Evolutionary conservation across 53 echinoderm and acorn worm genomes (phyloP).

Genomic region (Hippasteria phrygiana): DNA sequence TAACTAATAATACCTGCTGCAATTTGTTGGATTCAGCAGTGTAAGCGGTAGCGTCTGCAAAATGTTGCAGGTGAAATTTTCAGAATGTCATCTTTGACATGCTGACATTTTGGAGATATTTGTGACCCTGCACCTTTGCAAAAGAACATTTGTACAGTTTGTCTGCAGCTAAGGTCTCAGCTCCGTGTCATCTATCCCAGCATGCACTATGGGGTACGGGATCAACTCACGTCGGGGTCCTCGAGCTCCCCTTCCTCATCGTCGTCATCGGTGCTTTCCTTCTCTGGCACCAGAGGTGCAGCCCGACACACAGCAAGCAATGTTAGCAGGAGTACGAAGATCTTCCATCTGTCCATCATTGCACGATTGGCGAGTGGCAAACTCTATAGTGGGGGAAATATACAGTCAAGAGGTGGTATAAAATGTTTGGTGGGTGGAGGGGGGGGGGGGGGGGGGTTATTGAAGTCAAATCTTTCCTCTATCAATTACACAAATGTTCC

Average conservation of each 20-base stretch:
- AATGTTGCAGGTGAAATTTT: background rate
- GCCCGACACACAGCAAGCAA: slow-evolving; percentile 31
- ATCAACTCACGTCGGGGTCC: slow-evolving; percentile 13
- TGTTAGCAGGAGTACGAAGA: background rate
- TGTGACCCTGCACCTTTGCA: background rate
- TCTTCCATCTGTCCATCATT: slow-evolving; percentile 22
- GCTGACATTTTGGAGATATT: background rate
- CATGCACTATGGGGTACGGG: no score
- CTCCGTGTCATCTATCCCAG: background rate
- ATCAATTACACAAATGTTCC: no score
- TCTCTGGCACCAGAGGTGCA: background rate
- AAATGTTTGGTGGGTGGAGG: no score
- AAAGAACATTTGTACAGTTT: no score
- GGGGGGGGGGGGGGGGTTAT: no score
- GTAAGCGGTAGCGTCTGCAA: background rate
- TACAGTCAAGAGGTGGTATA: no score
- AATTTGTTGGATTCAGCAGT: no score
- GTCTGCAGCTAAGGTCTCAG: no score
- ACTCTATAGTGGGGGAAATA: background rate
- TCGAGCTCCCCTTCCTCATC: slow-evolving; percentile 5
- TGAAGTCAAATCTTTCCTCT: no score
- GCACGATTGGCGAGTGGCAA: background rate
- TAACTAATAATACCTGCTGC: no score
- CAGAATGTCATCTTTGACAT: background rate
- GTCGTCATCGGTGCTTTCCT: background rate